Conservation (phyloP, 2,113 vertebrate genomes). For the Melanocharis versteri region DNA sequence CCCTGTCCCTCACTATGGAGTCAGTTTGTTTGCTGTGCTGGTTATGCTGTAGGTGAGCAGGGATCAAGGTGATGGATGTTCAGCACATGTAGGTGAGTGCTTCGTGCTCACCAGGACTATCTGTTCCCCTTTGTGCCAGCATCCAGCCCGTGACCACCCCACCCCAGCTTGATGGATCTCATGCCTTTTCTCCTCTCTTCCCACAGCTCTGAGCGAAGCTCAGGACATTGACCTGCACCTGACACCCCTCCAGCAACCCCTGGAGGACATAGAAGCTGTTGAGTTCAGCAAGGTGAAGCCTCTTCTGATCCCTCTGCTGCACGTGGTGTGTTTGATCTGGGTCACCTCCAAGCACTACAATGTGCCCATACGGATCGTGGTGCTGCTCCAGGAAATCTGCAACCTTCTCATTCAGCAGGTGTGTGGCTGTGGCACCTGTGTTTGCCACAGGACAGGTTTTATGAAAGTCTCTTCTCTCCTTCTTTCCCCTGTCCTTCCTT, state of each 20-base stretch:
- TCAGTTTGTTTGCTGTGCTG: not conserved
- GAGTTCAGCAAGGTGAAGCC: constrained; percentile 81
- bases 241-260: constrained; percentile 73
- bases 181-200: not conserved
- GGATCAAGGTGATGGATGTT: not conserved
- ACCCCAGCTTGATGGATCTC: not conserved
- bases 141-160: rapidly evolving
- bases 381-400: constrained; percentile 87
- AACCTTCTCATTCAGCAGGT: constrained; percentile 94
- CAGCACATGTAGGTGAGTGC: not conserved
- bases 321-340: constrained; percentile 87
- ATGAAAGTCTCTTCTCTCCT: not conserved
- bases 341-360: constrained; percentile 80
- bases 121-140: not conserved
- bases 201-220: constrained; percentile 83
- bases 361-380: constrained; percentile 73
- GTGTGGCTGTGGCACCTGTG: rapidly evolving
- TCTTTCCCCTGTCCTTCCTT: not conserved
- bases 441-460: not conserved
- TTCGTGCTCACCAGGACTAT: not conserved
- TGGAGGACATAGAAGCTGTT: constrained; percentile 77
- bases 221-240: constrained; percentile 81
- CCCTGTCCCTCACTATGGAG: rapidly evolving
- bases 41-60: not conserved
- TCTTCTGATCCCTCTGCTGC: constrained; percentile 81